Conservation (phyloP, 2,888 invertebrate genomes). For the Lasioglossum leucozonium region DNA sequence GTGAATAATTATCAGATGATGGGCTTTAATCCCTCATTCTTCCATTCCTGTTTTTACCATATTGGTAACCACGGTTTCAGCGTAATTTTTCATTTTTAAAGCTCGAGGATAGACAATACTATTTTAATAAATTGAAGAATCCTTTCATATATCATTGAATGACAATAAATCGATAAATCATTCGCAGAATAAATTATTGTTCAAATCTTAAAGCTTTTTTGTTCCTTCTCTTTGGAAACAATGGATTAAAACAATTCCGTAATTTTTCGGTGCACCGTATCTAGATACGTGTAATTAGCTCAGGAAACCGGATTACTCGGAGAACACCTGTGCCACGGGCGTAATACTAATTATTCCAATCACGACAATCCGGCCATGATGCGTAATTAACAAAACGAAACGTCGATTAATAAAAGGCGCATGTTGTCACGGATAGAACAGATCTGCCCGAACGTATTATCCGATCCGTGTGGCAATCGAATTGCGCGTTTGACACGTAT, state of each 20-base stretch:
- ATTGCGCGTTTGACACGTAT: slow-evolving; percentile 61
- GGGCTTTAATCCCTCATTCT: not conserved
- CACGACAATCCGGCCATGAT: slow-evolving; percentile 41
- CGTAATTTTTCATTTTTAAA: not conserved
- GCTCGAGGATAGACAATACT: not conserved
- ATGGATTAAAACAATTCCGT: not conserved
- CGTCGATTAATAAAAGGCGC: slow-evolving; percentile 68
- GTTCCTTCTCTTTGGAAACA: not conserved
- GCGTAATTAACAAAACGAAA: slow-evolving; percentile 68
- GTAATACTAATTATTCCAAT: slow-evolving; percentile 40
- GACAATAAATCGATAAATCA: no score
- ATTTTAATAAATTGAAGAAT: no score
- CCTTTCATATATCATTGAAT: no score
- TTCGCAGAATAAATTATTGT: no score
- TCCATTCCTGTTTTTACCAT: not conserved
- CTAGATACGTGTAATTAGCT: not conserved
- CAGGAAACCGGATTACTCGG: slow-evolving; percentile 20
- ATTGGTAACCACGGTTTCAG: not conserved
- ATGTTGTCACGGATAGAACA: slow-evolving; percentile 37
- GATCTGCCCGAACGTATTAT: slow-evolving; percentile 50
- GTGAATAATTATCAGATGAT: not conserved
- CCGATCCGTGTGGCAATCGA: slow-evolving; percentile 54
- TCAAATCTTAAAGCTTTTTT: not conserved
- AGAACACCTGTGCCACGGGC: slow-evolving; percentile 9
- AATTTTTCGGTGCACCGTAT: not conserved